A percentile compares a stretch with the other conserved stretches of the same genome.
Conservation (phyloP, 2,888 invertebrate genomes). For the Lomographa bimaculata region DNA sequence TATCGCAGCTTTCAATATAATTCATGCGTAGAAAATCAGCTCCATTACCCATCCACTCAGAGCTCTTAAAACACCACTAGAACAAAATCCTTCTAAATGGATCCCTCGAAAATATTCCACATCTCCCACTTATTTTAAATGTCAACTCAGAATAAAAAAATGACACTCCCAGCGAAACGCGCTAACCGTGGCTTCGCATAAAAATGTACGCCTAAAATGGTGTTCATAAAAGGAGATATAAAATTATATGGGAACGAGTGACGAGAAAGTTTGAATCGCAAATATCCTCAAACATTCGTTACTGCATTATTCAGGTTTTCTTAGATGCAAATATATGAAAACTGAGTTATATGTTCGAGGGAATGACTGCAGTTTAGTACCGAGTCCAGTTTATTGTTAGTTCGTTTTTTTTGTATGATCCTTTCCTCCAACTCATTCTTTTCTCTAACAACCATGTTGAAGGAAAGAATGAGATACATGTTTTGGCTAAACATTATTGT, state of each 20-base stretch:
- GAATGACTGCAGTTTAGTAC: no score
- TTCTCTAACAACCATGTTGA: no score
- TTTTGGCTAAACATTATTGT: no score
- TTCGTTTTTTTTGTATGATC: no score
- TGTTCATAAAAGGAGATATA: constrained; percentile 34
- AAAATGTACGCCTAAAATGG: constrained; percentile 31
- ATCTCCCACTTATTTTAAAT: constrained; percentile 25
- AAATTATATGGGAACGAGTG: constrained; percentile 35
- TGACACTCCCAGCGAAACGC: constrained; percentile 24
- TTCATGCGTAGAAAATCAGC: no score
- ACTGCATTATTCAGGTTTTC: constrained; percentile 49
- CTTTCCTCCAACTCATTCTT: no score
- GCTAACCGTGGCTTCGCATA: constrained; percentile 28
- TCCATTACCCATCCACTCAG: no score
- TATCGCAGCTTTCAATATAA: no score
- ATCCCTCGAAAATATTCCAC: constrained; percentile 11
- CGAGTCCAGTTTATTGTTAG: no score
- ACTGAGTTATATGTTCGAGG: no score
- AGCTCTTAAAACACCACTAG: no score
- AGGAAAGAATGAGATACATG: no score
- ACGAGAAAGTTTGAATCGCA: constrained; percentile 37
- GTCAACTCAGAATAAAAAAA: constrained; percentile 25
- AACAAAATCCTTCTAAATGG: constrained; percentile 10
- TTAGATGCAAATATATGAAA: constrained; percentile 34
- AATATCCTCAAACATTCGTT: constrained; percentile 45